Conservation (phyloP, 2,888 invertebrate species). For the Molorchus minor region DNA sequence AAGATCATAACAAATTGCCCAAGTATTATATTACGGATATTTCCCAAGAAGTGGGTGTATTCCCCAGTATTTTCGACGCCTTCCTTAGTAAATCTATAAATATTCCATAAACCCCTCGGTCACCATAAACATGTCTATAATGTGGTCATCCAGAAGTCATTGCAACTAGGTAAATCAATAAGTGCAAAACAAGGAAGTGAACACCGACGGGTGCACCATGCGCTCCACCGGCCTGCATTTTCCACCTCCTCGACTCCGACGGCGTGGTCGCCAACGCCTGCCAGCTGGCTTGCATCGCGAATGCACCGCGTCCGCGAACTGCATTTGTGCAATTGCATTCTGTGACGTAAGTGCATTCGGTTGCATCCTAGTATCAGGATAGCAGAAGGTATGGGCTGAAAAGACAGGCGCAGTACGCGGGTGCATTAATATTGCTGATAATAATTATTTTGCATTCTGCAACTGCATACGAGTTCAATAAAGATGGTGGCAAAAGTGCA, state of each 20-base stretch:
- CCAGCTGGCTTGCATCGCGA: neutral
- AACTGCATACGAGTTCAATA: slow-evolving; percentile 23
- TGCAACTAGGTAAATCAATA: slow-evolving; percentile 9
- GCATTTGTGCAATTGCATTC: slow-evolving; percentile 48
- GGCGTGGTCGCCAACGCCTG: slow-evolving; percentile 50
- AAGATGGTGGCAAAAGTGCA: slow-evolving; percentile 28
- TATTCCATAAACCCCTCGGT: too few species aligned
- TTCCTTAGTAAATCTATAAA: too few species aligned
- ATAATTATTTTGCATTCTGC: slow-evolving; percentile 20
- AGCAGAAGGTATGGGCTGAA: slow-evolving; percentile 49
- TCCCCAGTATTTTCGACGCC: too few species aligned
- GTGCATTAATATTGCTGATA: slow-evolving; percentile 15
- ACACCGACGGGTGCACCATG: slow-evolving; percentile 4
- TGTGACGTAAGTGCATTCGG: slow-evolving; percentile 53
- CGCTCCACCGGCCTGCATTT: slow-evolving; percentile 2
- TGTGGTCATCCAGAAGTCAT: too few species aligned
- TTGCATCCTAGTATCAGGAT: slow-evolving; percentile 55
- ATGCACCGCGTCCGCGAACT: slow-evolving; percentile 15
- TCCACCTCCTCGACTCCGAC: slow-evolving; percentile 5
- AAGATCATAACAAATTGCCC: too few species aligned
- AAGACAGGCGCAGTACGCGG: slow-evolving; percentile 46
- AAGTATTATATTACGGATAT: too few species aligned
- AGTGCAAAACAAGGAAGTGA: neutral
- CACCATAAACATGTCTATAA: too few species aligned
- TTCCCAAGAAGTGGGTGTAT: too few species aligned